Percentiles rank a stretch among this genome's conserved stretches.
These are phyloP conservation scores for Argyrosomus japonicus DNA, from an alignment of 2,113 vertebrate genomes.

Conservation along the genomic window DNA sequence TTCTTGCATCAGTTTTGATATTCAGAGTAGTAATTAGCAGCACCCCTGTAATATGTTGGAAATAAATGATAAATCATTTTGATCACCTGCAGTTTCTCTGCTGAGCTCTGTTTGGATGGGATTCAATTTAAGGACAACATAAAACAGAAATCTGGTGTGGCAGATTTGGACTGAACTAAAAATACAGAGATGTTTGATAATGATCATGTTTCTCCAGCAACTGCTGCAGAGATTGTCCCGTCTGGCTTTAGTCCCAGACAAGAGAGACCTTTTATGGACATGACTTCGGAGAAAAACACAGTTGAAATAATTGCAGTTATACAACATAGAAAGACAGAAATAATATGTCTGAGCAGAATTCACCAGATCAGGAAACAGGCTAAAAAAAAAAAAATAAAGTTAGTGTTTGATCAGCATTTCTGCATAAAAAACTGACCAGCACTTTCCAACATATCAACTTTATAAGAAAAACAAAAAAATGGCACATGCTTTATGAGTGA, in stretches of 20 bases:
- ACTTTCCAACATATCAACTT: not conserved
- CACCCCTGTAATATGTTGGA: too few relatives aligned
- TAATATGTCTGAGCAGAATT: not conserved
- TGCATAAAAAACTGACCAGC: not conserved
- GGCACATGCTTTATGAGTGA: too few relatives aligned
- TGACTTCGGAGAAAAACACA: not conserved
- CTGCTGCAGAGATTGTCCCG: not conserved
- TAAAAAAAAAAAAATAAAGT: too few relatives aligned
- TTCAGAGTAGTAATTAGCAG: not conserved
- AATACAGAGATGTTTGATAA: constrained; percentile 24
- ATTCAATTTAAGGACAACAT: not conserved
- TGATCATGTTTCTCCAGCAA: constrained; percentile 4
- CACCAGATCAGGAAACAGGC: too few relatives aligned
- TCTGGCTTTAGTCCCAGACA: not conserved
- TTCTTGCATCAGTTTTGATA: not conserved
- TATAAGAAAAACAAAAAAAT: not conserved
- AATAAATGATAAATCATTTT: not conserved
- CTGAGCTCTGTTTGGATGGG: not conserved
- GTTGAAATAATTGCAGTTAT: not conserved
- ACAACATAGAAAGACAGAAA: not conserved
- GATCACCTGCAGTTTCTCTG: not conserved
- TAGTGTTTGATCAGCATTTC: not conserved
- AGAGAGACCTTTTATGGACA: not conserved
- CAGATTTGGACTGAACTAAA: not conserved
- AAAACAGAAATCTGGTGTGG: not conserved